Evolutionary conservation across 1,140 invertebrate genomes (phyloP).

Genomic region (Drosophila sturtevanti): DNA sequence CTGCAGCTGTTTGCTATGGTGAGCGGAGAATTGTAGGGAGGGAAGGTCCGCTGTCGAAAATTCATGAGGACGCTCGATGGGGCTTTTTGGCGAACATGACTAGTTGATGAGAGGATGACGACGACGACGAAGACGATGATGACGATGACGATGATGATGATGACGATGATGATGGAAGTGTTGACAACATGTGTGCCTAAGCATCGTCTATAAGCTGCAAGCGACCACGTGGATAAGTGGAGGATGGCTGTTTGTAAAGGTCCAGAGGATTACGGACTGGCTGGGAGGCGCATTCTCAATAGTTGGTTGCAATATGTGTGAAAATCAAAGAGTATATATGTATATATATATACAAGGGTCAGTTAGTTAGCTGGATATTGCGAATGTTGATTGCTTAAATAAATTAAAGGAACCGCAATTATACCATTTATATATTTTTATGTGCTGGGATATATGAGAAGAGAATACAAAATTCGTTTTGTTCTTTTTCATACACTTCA

Average conservation of each 20-base stretch:
- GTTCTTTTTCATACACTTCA: slow-evolving; percentile 13
- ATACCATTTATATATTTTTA: too few species aligned
- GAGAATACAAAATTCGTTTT: not conserved
- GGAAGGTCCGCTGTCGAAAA: slow-evolving; percentile 49
- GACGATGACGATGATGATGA: slow-evolving; percentile 23
- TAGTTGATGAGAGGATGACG: slow-evolving; percentile 32
- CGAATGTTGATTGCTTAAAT: too few species aligned
- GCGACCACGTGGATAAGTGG: slow-evolving; percentile 14
- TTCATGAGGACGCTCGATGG: slow-evolving; percentile 67
- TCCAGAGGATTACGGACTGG: not conserved
- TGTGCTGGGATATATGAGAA: not conserved
- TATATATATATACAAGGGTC: not conserved
- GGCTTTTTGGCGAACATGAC: slow-evolving; percentile 26
- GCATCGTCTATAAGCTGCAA: slow-evolving; percentile 60
- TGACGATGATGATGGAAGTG: slow-evolving; percentile 47
- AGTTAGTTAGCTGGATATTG: too few species aligned
- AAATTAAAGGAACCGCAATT: too few species aligned
- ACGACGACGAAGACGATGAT: slow-evolving; percentile 23
- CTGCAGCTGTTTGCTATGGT: slow-evolving; percentile 47
- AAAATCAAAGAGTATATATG: not conserved
- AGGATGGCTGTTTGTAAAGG: slow-evolving; percentile 4
- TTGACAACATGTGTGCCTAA: slow-evolving; percentile 72
- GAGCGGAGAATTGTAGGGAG: not conserved
- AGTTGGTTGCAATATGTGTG: not conserved
- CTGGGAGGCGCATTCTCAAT: not conserved